phyloP scores from a whole-genome alignment of 2,113 vertebrate genomes.

The Ceyx cyanopectus region DNA sequence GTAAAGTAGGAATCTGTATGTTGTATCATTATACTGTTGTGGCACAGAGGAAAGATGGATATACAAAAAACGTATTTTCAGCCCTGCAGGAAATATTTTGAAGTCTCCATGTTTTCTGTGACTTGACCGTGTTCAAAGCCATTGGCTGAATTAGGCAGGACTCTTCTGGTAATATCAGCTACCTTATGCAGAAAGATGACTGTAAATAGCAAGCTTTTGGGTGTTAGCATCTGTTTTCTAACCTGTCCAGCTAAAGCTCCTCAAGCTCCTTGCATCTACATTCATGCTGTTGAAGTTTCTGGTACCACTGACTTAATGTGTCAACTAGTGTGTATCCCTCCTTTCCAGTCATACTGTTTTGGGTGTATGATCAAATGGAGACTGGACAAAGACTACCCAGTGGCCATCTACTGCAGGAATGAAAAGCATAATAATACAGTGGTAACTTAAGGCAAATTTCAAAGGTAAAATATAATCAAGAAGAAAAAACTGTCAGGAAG shows the following conservation, averaged over 20 bases:
- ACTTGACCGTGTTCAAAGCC: neutral
- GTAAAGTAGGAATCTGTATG: neutral
- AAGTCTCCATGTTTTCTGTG: neutral
- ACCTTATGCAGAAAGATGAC: neutral
- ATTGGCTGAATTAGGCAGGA: neutral
- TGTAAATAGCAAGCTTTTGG: neutral
- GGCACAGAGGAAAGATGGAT: neutral
- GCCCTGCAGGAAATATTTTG: neutral
- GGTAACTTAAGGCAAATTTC: neutral
- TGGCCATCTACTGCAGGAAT: neutral
- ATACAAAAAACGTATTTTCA: neutral
- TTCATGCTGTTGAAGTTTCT: neutral
- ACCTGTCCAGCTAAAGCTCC: neutral
- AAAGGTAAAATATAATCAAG: neutral
- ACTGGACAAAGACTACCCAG: neutral
- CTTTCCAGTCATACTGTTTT: neutral
- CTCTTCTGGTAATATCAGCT: neutral
- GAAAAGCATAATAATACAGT: neutral
- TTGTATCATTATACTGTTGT: neutral
- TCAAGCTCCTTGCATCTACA: neutral
- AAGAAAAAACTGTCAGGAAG: neutral
- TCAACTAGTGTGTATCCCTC: neutral
- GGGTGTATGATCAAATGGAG: neutral
- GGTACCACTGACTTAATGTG: neutral
- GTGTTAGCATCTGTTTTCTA: neutral